Evolutionary conservation across 2,797 vertebrate genomes (phyloP).

Genomic region (Esox masquinongy): DNA sequence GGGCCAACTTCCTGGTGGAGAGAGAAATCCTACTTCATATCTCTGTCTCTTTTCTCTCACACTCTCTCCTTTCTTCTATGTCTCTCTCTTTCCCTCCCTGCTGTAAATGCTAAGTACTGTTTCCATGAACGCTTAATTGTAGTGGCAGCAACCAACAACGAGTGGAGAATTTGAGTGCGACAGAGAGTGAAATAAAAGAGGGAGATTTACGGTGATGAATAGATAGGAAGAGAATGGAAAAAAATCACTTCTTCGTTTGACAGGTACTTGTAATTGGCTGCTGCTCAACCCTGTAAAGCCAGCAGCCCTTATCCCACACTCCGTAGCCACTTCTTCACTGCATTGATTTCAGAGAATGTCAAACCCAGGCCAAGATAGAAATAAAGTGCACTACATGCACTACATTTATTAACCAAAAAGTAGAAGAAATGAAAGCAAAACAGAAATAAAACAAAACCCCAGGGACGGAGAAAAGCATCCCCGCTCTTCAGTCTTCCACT

Average conservation of each 20-base stretch:
- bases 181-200: neutral
- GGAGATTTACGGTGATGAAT: neutral
- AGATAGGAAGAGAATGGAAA: neutral
- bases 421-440: too few species aligned
- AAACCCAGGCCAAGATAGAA: neutral
- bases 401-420: too few species aligned
- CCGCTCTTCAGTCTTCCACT: too few species aligned
- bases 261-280: neutral
- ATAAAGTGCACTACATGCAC: neutral
- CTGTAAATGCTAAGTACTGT: neutral
- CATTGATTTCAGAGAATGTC: neutral
- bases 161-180: neutral
- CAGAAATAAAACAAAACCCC: too few species aligned
- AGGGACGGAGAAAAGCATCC: too few species aligned
- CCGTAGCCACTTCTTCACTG: neutral
- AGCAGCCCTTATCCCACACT: neutral
- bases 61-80: neutral
- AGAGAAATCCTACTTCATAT: neutral
- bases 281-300: neutral
- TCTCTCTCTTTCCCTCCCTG: neutral
- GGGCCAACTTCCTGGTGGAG: constrained; percentile 3
- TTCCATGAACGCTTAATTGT: neutral
- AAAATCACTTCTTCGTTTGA: neutral
- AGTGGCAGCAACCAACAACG: neutral
- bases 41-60: neutral